Evolutionary conservation across 64 coral and sea anemone genomes (phyloP).

Genomic region (Trachythela sp.): DNA sequence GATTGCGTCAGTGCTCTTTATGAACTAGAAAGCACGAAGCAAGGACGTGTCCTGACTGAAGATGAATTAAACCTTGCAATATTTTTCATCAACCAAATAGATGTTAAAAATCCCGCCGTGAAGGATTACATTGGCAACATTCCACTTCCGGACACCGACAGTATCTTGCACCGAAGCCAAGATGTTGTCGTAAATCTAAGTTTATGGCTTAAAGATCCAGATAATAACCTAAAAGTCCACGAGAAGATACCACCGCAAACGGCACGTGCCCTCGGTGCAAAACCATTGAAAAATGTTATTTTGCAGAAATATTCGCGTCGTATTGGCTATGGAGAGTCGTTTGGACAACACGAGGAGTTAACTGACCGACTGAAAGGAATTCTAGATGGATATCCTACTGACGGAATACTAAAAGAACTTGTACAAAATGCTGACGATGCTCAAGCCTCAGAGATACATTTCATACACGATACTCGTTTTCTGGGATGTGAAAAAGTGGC

Average conservation of each 20-base stretch:
- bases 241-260: neutral
- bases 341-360: neutral
- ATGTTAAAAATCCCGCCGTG: neutral
- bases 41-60: conserved; percentile 55
- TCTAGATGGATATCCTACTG: neutral
- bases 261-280: conserved; percentile 49
- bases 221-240: neutral
- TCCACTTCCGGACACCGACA: neutral
- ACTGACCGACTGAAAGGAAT: neutral
- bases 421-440: neutral
- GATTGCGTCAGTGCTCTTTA: conserved; percentile 34
- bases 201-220: neutral
- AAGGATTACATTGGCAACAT: neutral
- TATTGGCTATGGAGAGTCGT: neutral
- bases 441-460: neutral
- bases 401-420: neutral
- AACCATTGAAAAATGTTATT: conserved; percentile 54
- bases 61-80: conserved; percentile 46
- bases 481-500: neutral
- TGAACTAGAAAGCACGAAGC: conserved; percentile 51
- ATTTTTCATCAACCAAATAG: neutral
- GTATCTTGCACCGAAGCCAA: neutral
- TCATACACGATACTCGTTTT: neutral
- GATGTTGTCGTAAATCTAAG: neutral
- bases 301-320: conserved; percentile 52